Evolutionary conservation across 1,140 invertebrate species (phyloP).

Genomic region (Penaeus vannamei): DNA sequence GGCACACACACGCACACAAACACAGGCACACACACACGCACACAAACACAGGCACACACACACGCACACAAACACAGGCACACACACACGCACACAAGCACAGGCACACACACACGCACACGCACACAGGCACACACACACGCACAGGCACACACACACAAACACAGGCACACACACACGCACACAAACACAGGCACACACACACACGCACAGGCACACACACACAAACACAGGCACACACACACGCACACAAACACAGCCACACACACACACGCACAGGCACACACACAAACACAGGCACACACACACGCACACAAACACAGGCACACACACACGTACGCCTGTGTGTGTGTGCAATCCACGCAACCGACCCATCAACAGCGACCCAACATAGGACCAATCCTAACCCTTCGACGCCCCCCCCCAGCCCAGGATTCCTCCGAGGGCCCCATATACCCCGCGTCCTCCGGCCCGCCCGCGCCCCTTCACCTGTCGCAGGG

Average conservation of each 20-base stretch:
- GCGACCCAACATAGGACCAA: too few species aligned
- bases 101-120: slow-evolving; percentile 18
- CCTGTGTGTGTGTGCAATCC: neutral
- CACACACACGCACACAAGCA: neutral
- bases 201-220: neutral
- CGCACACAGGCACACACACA: neutral
- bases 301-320: slow-evolving; percentile 25
- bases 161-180: too few species aligned
- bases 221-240: neutral
- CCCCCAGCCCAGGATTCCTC: too few species aligned
- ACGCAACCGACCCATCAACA: too few species aligned
- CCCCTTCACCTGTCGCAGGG: neutral
- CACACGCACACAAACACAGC: neutral
- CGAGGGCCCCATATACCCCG: too few species aligned
- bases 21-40: neutral
- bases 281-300: neutral
- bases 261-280: neutral
- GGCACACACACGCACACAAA: slow-evolving; percentile 7
- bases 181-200: neutral
- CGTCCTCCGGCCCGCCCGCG: neutral
- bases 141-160: too few species aligned
- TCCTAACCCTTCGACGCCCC: too few species aligned
- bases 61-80: neutral
- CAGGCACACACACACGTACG: neutral
- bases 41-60: too few species aligned